A percentile compares a stretch with the other conserved stretches of the same genome.
Evolutionary conservation across 1,140 invertebrate genomes (phyloP).

Genomic region (Atta texana): DNA sequence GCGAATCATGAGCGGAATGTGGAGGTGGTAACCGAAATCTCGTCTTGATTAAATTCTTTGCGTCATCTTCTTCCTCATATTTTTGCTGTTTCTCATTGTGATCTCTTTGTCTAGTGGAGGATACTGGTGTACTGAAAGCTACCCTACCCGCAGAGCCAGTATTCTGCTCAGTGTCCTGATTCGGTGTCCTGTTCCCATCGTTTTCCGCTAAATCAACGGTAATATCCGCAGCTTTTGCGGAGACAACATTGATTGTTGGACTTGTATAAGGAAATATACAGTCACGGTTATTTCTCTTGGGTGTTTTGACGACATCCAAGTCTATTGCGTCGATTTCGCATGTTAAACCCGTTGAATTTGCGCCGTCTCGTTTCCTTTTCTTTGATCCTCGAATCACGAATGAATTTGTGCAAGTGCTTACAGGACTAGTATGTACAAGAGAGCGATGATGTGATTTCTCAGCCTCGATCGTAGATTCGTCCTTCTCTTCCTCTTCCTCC

Average conservation of each 20-base stretch:
- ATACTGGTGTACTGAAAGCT: slow-evolving; percentile 92
- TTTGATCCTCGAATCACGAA: slow-evolving; percentile 74
- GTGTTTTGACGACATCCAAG: slow-evolving; percentile 86
- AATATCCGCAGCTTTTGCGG: slow-evolving; percentile 37
- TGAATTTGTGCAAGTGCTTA: slow-evolving; percentile 77
- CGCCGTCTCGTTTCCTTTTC: slow-evolving; percentile 80
- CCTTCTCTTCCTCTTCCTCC: slow-evolving; percentile 71
- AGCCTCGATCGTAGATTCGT: slow-evolving; percentile 83
- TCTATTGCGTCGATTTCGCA: slow-evolving; percentile 89
- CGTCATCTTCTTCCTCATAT: slow-evolving; percentile 72
- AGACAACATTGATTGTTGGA: slow-evolving; percentile 34
- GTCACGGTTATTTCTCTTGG: slow-evolving; percentile 86
- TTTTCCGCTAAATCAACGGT: neutral
- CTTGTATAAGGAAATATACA: slow-evolving; percentile 71
- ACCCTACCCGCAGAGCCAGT: slow-evolving; percentile 83
- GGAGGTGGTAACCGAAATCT: slow-evolving; percentile 87
- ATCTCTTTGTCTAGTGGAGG: slow-evolving; percentile 86
- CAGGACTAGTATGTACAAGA: slow-evolving; percentile 79
- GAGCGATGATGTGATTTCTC: slow-evolving; percentile 74
- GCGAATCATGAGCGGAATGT: slow-evolving; percentile 65
- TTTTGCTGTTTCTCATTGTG: slow-evolving; percentile 61
- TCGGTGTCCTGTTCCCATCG: neutral
- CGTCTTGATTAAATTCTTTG: slow-evolving; percentile 83
- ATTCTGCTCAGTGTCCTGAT: slow-evolving; percentile 55
- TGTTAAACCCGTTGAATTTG: slow-evolving; percentile 87